A percentile compares a stretch with the other conserved stretches of the same genome.
These are phyloP conservation scores for Typhlomys cinereus DNA, from an alignment of 2,113 vertebrate species.

Conservation along the genomic window DNA sequence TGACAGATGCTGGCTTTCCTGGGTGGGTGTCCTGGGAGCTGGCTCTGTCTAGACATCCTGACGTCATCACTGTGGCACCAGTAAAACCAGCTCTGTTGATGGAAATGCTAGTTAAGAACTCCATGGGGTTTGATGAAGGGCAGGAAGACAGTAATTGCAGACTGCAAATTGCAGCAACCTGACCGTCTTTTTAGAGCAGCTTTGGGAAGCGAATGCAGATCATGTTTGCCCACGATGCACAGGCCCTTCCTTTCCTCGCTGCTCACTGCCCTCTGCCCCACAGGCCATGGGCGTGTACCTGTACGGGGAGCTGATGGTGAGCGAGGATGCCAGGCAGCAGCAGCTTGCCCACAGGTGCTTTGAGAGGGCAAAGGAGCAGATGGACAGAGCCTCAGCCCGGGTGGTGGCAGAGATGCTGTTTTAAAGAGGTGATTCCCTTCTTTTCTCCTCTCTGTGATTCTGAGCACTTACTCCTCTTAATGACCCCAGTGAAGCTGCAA, in stretches of 20 bases:
- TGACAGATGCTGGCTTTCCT: accelerated
- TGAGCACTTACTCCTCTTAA: not conserved
- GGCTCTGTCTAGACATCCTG: not conserved
- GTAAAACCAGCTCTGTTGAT: not conserved
- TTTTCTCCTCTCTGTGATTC: not conserved
- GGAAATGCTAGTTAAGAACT: not conserved
- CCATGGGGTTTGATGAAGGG: not conserved
- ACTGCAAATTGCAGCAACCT: accelerated
- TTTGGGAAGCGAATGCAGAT: not conserved
- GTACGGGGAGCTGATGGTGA: conserved; percentile 97
- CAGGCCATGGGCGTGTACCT: conserved; percentile 99
- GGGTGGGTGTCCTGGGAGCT: not conserved
- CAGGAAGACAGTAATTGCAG: not conserved
- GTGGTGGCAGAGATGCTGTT: conserved; percentile 97
- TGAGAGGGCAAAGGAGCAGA: conserved; percentile 87
- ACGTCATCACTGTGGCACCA: accelerated
- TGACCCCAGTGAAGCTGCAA: not conserved
- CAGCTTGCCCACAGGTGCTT: conserved; percentile 91
- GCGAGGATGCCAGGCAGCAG: conserved; percentile 93
- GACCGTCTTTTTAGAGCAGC: not conserved
- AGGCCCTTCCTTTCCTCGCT: accelerated
- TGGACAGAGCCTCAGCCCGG: conserved; percentile 90
- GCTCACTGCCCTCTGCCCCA: conserved; percentile 31
- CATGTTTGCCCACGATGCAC: accelerated
- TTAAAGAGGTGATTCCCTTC: conserved; percentile 86